Conservation (phyloP, 2,888 invertebrate genomes). For the Agelastica alni region DNA sequence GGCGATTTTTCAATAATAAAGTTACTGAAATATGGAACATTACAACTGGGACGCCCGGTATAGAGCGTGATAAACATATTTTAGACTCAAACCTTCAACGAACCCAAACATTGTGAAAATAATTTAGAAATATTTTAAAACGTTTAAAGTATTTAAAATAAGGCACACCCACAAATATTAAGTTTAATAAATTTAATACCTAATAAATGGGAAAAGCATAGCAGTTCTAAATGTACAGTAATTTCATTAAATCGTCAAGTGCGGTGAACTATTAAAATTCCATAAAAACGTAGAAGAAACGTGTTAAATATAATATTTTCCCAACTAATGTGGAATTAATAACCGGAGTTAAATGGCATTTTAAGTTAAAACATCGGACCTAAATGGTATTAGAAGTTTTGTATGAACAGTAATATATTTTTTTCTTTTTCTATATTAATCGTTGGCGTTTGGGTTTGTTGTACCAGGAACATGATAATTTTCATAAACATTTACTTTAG, state of each 20-base stretch:
- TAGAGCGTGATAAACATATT: too few relatives aligned
- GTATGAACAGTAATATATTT: conserved; percentile 34
- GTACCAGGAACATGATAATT: conserved; percentile 34
- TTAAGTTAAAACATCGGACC: conserved; percentile 32
- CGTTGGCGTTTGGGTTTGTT: conserved; percentile 23
- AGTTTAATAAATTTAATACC: too few relatives aligned
- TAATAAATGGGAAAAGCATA: too few relatives aligned
- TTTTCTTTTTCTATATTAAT: conserved; percentile 19
- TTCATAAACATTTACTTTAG: conserved; percentile 35
- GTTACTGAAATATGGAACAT: too few relatives aligned
- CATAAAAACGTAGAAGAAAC: conserved; percentile 28
- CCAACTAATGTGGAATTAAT: conserved; percentile 35
- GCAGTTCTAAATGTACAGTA: too few relatives aligned
- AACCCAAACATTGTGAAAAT: too few relatives aligned
- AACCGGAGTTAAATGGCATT: conserved; percentile 35
- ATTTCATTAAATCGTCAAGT: conserved; percentile 5
- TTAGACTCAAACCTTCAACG: too few relatives aligned
- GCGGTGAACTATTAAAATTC: conserved; percentile 25
- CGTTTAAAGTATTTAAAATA: too few relatives aligned
- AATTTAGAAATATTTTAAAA: too few relatives aligned
- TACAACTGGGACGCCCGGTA: too few relatives aligned
- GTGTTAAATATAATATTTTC: conserved; percentile 33
- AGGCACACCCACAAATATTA: too few relatives aligned
- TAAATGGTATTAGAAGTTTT: conserved; percentile 34
- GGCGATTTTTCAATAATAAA: too few relatives aligned